Conservation (phyloP, 2,113 vertebrate species). For the Pachypanchax playfairii region DNA sequence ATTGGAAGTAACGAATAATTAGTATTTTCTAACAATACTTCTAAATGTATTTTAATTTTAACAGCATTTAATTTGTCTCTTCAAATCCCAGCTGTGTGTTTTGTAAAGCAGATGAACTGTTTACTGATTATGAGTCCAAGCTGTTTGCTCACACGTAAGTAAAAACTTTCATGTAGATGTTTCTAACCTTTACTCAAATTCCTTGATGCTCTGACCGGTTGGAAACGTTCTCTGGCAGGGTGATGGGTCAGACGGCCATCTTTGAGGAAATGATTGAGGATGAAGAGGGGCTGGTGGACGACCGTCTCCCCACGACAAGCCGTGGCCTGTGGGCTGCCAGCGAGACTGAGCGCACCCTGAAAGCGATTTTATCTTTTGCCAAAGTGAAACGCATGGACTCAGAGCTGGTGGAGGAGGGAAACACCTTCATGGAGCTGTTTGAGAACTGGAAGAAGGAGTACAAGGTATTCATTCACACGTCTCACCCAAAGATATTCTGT, state of each 20-base stretch:
- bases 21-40: no score
- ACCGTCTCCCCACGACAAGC: slow-evolving; percentile 92
- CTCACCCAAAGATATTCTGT: no score
- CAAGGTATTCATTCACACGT: slow-evolving; percentile 81
- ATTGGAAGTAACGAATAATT: no score
- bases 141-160: slow-evolving; percentile 95
- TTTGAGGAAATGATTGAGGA: slow-evolving; percentile 99
- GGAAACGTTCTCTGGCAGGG: slow-evolving; percentile 72
- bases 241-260: slow-evolving; percentile 95
- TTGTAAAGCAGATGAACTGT: slow-evolving; percentile 96
- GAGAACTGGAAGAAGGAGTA: slow-evolving; percentile 99
- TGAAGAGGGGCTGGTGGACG: slow-evolving; percentile 93
- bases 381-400: slow-evolving; percentile 87
- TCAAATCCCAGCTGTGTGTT: slow-evolving; percentile 89
- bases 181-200: not conserved
- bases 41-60: no score
- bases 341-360: slow-evolving; percentile 92
- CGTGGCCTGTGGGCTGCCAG: slow-evolving; percentile 94
- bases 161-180: not conserved
- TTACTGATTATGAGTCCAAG: slow-evolving; percentile 97
- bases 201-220: not conserved
- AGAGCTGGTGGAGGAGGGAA: slow-evolving; percentile 89
- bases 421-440: slow-evolving; percentile 91
- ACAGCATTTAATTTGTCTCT: no score
- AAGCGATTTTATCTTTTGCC: slow-evolving; percentile 89